Evolutionary conservation across 2,797 vertebrate genomes (phyloP).

Genomic region (Chromobotia macracanthus): DNA sequence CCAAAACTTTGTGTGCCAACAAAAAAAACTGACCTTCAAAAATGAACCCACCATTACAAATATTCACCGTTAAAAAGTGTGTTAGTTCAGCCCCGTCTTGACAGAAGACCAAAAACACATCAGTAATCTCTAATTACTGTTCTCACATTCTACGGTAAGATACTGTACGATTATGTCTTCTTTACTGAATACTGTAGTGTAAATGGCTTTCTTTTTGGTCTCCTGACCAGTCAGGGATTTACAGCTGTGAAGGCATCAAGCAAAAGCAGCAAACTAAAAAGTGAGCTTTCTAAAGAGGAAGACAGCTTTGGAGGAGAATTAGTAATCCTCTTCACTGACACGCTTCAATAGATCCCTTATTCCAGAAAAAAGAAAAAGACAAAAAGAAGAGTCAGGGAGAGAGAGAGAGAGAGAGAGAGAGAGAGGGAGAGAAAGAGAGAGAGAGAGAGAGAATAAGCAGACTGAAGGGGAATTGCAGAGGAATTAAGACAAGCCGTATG

Average conservation of each 20-base stretch:
- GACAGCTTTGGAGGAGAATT: constrained; percentile 8
- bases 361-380: neutral
- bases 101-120: neutral
- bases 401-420: no score
- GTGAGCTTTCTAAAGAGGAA: neutral
- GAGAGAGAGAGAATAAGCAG: neutral
- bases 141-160: neutral
- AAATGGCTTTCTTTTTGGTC: neutral
- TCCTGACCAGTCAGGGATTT: neutral
- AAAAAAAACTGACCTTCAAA: neutral
- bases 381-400: neutral
- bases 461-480: neutral
- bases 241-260: neutral
- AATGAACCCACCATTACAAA: neutral
- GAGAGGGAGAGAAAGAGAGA: no score
- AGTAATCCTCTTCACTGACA: constrained; percentile 11
- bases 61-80: neutral
- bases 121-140: neutral
- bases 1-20: no score
- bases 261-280: constrained; percentile 1
- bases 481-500: constrained; percentile 4
- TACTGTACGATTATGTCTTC: neutral
- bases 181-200: neutral
- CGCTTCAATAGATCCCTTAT: neutral
- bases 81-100: neutral